These are phyloP conservation scores for Holothuria leucospilota DNA, from an alignment of 53 echinoderm and acorn worm species.

Conservation along the genomic window DNA sequence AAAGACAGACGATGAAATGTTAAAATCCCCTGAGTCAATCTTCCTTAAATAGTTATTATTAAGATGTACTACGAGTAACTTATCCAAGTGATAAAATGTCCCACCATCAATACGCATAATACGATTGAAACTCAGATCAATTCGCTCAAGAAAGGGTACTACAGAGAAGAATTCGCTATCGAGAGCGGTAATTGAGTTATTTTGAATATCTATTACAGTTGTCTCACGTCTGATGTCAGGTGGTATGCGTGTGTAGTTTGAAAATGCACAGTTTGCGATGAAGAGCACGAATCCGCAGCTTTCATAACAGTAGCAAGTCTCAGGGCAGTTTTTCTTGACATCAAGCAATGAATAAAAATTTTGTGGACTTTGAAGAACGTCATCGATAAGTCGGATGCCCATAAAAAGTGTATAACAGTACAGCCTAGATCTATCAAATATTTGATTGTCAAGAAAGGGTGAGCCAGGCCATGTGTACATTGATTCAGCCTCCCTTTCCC, in stretches of 20 bases:
- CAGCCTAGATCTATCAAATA: background rate
- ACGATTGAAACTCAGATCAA: slow-evolving; percentile 16
- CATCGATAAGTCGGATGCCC: background rate
- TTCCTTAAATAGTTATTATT: slow-evolving; percentile 15
- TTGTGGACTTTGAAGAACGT: background rate
- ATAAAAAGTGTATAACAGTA: background rate
- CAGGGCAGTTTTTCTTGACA: background rate
- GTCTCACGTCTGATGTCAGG: background rate
- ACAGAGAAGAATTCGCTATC: background rate
- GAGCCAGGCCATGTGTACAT: background rate
- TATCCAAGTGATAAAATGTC: slow-evolving; percentile 37
- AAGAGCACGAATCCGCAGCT: background rate
- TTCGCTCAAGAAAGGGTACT: slow-evolving; percentile 5
- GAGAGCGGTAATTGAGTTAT: background rate
- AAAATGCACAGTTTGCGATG: background rate
- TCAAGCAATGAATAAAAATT: background rate
- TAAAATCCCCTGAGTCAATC: background rate
- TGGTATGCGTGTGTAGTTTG: background rate
- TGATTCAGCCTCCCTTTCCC: too few relatives aligned
- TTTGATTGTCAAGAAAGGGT: background rate
- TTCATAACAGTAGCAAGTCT: background rate
- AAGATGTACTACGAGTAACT: slow-evolving; percentile 40
- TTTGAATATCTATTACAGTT: background rate
- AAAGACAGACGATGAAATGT: background rate
- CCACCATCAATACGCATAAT: slow-evolving; percentile 11